phyloP scores from a whole-genome alignment of 2,113 vertebrate species.

The Rhinichthys klamathensis region DNA sequence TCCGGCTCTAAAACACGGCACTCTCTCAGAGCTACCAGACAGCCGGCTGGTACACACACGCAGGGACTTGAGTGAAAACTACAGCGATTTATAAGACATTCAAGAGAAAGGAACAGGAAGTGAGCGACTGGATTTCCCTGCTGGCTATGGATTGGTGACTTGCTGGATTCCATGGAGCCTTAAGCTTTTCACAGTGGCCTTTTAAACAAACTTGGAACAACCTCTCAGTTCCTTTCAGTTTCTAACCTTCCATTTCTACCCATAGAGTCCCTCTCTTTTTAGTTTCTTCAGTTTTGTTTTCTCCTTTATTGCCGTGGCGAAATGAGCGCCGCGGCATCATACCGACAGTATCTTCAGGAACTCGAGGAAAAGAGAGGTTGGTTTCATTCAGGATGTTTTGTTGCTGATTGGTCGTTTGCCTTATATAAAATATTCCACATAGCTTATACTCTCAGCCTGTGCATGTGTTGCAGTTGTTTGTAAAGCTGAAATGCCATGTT shows the following conservation, averaged over 20 bases:
- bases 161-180: slow-evolving; percentile 20
- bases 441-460: not conserved
- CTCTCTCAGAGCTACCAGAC: slow-evolving; percentile 57
- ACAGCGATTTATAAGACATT: not conserved
- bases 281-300: not conserved
- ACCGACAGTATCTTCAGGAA: slow-evolving; percentile 77
- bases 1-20: slow-evolving; percentile 68
- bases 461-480: not conserved
- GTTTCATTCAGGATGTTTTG: slow-evolving; percentile 55
- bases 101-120: slow-evolving; percentile 46
- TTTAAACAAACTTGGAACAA: not conserved
- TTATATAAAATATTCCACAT: not conserved
- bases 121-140: slow-evolving; percentile 62
- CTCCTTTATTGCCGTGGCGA: slow-evolving; percentile 44
- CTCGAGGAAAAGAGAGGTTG: slow-evolving; percentile 79
- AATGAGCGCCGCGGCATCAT: slow-evolving; percentile 74
- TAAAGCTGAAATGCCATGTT: not conserved
- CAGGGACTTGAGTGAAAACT: not conserved
- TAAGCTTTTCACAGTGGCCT: not conserved
- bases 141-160: slow-evolving; percentile 60
- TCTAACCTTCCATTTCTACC: not conserved
- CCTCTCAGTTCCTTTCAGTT: slow-evolving; percentile 29
- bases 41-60: slow-evolving; percentile 45
- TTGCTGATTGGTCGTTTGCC: not conserved
- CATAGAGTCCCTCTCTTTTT: not conserved